Percentiles rank a stretch among this genome's conserved stretches.
Conservation (phyloP, 2,113 vertebrate species). For the Tor tambroides region DNA sequence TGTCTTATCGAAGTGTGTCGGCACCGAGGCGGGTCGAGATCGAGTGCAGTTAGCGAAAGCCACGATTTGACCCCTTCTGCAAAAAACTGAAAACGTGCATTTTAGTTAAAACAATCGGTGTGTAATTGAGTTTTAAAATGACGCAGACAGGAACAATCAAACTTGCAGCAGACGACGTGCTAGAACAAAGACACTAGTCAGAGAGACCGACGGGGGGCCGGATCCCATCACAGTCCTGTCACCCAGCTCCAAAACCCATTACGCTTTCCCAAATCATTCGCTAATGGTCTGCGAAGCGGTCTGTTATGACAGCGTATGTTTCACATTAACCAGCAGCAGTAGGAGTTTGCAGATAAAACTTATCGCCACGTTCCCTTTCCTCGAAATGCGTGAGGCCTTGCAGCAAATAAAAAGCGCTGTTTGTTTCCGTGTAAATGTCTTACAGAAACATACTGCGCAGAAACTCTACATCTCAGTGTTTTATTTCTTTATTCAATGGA, state of each 20-base stretch:
- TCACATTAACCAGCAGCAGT: constrained; percentile 42
- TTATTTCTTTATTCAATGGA: background rate
- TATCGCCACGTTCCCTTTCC: background rate
- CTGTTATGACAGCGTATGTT: constrained; percentile 44
- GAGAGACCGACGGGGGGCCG: background rate
- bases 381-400: background rate
- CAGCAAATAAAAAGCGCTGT: background rate
- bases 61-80: constrained; percentile 18
- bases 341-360: constrained; percentile 34
- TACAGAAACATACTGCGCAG: constrained; percentile 66
- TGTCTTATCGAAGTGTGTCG: background rate
- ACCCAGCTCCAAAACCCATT: background rate
- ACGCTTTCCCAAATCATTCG: background rate
- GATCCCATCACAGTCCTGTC: constrained; percentile 12
- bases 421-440: constrained; percentile 57
- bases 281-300: constrained; percentile 24
- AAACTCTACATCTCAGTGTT: background rate
- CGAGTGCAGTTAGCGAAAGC: background rate
- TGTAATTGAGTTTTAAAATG: constrained; percentile 56
- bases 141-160: constrained; percentile 52
- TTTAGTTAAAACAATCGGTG: background rate
- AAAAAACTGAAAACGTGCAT: constrained; percentile 8
- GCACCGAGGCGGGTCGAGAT: background rate
- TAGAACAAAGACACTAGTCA: constrained; percentile 52
- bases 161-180: constrained; percentile 15